These are phyloP conservation scores for Drosophila prostipennis DNA, from an alignment of 2,888 invertebrate species.

Conservation along the genomic window DNA sequence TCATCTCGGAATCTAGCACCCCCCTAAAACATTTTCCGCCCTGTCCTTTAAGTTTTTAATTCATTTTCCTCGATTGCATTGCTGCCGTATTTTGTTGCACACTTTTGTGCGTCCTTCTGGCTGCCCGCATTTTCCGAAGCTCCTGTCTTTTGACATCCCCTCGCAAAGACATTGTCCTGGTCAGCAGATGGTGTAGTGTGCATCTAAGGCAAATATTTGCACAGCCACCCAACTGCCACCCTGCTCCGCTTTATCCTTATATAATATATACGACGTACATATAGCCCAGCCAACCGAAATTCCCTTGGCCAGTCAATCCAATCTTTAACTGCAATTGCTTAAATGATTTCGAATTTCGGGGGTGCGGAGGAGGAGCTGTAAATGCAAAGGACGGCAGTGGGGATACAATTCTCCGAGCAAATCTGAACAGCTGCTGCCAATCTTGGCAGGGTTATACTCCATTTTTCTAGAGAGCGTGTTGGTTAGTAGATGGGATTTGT, in stretches of 20 bases:
- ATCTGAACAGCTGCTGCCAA: constrained; percentile 26
- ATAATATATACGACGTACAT: constrained; percentile 1
- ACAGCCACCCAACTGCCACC: not conserved
- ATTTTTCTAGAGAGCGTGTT: not conserved
- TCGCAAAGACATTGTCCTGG: constrained; percentile 31
- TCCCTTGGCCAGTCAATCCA: constrained; percentile 34
- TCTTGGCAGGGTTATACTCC: not conserved
- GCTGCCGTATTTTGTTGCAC: constrained; percentile 25
- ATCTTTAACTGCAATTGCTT: constrained; percentile 36
- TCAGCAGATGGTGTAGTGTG: constrained; percentile 16
- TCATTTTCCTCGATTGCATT: constrained; percentile 31
- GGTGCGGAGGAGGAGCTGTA: not conserved
- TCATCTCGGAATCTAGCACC: not conserved
- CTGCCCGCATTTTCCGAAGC: constrained; percentile 18
- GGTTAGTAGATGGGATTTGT: not conserved
- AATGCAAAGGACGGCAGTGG: constrained; percentile 1
- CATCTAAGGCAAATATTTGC: constrained; percentile 22
- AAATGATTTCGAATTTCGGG: constrained; percentile 9
- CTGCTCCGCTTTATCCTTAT: not conserved
- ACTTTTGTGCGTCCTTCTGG: constrained; percentile 14
- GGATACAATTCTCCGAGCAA: constrained; percentile 9
- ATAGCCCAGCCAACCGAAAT: constrained; percentile 8
- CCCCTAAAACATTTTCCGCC: not conserved
- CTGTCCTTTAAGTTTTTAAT: constrained; percentile 15
- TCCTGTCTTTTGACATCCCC: constrained; percentile 4